Evolutionary conservation across 2,888 invertebrate species (phyloP), one percentile per base, ranked within the genome.

Genomic region (Polymixis lichenea): DNA sequence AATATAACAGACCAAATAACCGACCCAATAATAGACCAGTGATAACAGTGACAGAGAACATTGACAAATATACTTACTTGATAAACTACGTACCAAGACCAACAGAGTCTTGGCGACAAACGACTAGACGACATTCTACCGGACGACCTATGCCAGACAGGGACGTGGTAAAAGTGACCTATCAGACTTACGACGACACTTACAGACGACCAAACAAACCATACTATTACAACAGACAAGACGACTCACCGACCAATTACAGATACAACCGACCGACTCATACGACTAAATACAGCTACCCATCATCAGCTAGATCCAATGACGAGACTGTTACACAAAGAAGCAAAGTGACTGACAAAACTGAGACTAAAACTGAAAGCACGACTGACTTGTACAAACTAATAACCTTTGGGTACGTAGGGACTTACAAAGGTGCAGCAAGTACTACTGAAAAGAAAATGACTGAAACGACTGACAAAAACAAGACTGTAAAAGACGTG

Each of bases 31-130:
- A 82, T 64, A 91, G 95, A 91, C 95, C 96, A 9, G 94, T 96
- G 61, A 91, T 96, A 85, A 92, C 96, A 74, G 96, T 96, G 71
- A 97, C 97, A 77, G 96, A 96, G 89, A 96, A 96, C 80, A 91
- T 94, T 72, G 94, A 96, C 91, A 96, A 95, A 91, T 96, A 94
- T 75, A 97, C 97, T 74, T 97, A 97, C 83, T 90, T 97, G 1
- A 97, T 97, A 22, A 97, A 97, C 85, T 97, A 96, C 80, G 97
- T 97, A n/a, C 97, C 97, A 0, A 92, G 95, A 92, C 95, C 96
- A 66, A 96, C 96, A 46, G 94, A 95, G 86, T 94, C 96, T 4
- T 96, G 94, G 93, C 92, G 96, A 91, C 93, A 93, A 75, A 94
- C 94, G 2, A 96, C 95, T 56, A 93, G 92, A 91, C 89, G 92